Evolutionary conservation across 2,888 invertebrate genomes (phyloP).

Genomic region (Ophion costatus): DNA sequence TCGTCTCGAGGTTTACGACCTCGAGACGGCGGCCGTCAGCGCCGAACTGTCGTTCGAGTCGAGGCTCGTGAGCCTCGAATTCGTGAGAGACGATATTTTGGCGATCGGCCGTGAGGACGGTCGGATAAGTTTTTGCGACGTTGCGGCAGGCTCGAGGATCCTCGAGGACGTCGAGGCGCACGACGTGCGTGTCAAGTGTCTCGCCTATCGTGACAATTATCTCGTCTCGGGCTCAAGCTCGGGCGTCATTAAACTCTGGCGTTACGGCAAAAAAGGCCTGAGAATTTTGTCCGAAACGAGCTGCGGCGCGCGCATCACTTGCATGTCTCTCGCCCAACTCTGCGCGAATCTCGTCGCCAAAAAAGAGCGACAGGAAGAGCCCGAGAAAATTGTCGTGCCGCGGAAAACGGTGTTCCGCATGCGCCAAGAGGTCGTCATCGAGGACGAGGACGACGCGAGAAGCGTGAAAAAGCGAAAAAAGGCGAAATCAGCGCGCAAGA

Average conservation of each 20-base stretch:
- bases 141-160: conserved; percentile 83
- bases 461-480: conserved; percentile 58
- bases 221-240: conserved; percentile 91
- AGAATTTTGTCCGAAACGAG: conserved; percentile 83
- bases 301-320: conserved; percentile 89
- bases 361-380: conserved; percentile 55
- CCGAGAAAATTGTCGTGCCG: conserved; percentile 53
- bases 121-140: conserved; percentile 86
- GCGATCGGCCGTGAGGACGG: conserved; percentile 91
- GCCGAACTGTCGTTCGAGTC: conserved; percentile 88
- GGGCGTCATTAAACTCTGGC: conserved; percentile 92
- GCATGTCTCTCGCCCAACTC: conserved; percentile 86
- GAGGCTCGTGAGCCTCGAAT: conserved; percentile 89
- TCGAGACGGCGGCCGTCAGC: conserved; percentile 90
- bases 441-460: conserved; percentile 70
- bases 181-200: conserved; percentile 88
- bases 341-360: conserved; percentile 55
- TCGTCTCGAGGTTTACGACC: conserved; percentile 91
- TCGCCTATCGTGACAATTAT: conserved; percentile 85
- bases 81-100: conserved; percentile 87
- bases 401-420: conserved; percentile 68
- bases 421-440: conserved; percentile 74
- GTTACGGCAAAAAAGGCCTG: conserved; percentile 81
- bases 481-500: conserved; percentile 43
- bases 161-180: conserved; percentile 85